Conservation (phyloP, 2,888 invertebrate species). For the Sesia bembeciformis region DNA sequence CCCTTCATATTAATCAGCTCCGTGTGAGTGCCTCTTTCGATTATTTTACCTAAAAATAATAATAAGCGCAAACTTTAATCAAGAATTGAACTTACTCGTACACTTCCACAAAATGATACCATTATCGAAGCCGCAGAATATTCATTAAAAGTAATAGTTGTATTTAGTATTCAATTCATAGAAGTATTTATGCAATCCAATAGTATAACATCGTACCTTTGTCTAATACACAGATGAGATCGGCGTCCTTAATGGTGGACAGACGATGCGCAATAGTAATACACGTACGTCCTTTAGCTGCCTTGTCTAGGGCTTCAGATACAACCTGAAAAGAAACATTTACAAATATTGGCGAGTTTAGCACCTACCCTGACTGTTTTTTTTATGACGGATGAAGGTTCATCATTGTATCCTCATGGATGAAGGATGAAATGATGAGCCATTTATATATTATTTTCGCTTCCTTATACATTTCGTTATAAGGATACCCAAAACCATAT, state of each 20-base stretch:
- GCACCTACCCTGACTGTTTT: too few species aligned
- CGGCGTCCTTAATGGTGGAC: slow-evolving; percentile 86
- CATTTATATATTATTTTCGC: too few species aligned
- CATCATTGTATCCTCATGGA: too few species aligned
- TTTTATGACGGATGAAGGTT: too few species aligned
- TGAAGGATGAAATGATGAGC: too few species aligned
- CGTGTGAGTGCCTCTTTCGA: slow-evolving; percentile 82
- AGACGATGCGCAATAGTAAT: slow-evolving; percentile 91
- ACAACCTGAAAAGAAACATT: slow-evolving; percentile 70
- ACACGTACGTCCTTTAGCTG: slow-evolving; percentile 86
- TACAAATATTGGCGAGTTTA: too few species aligned
- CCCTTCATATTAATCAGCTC: slow-evolving; percentile 78
- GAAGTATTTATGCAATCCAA: too few species aligned
- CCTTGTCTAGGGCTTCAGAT: slow-evolving; percentile 87
- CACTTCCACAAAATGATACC: background rate
- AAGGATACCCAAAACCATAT: too few species aligned
- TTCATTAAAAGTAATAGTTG: background rate
- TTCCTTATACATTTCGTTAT: too few species aligned
- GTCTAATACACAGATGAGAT: slow-evolving; percentile 88
- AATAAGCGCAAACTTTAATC: too few species aligned
- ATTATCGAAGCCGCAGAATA: background rate
- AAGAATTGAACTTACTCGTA: too few species aligned
- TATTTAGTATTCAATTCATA: slow-evolving; percentile 5
- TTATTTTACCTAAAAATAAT: slow-evolving; percentile 75
- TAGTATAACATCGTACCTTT: slow-evolving; percentile 64